Percentiles rank a stretch among this genome's conserved stretches.
phyloP scores from a whole-genome alignment of 2,113 vertebrate genomes.

The Corythornis madagascariensis region DNA sequence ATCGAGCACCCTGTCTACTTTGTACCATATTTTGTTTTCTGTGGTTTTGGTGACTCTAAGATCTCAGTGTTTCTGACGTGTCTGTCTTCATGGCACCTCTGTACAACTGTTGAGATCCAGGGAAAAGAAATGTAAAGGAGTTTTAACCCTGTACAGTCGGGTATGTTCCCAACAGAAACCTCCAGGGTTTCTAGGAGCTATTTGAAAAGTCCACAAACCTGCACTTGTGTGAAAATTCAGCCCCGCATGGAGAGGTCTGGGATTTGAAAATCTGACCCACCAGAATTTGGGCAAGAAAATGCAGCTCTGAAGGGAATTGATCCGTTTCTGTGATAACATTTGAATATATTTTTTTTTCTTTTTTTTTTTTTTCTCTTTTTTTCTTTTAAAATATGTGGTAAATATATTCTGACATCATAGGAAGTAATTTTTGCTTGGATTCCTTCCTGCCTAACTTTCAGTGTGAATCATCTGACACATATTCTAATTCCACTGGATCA shows the following conservation, averaged over 20 bases:
- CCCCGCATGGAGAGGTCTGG: neutral
- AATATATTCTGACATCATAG: neutral
- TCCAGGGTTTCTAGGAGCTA: neutral
- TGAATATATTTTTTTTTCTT: no score
- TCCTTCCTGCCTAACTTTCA: neutral
- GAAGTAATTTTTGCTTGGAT: neutral
- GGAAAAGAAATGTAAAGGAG: neutral
- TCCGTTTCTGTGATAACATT: neutral
- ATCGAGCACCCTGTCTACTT: neutral
- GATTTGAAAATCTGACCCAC: neutral
- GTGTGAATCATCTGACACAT: neutral
- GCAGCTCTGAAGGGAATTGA: neutral
- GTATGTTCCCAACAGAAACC: neutral
- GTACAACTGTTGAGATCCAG: neutral
- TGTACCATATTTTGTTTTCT: neutral
- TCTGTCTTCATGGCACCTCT: neutral
- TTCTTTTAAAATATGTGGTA: neutral
- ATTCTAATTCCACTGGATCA: neutral
- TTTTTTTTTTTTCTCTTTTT: no score
- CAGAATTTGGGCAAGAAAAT: neutral
- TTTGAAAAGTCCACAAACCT: neutral
- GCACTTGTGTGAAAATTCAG: neutral
- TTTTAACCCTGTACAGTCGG: neutral
- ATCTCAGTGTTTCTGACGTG: neutral
- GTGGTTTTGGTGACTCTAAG: neutral